Percentiles rank a stretch among this genome's conserved stretches.
These are phyloP conservation scores for Elysia chlorotica DNA, from an alignment of 1,140 invertebrate species.

Conservation along the genomic window DNA sequence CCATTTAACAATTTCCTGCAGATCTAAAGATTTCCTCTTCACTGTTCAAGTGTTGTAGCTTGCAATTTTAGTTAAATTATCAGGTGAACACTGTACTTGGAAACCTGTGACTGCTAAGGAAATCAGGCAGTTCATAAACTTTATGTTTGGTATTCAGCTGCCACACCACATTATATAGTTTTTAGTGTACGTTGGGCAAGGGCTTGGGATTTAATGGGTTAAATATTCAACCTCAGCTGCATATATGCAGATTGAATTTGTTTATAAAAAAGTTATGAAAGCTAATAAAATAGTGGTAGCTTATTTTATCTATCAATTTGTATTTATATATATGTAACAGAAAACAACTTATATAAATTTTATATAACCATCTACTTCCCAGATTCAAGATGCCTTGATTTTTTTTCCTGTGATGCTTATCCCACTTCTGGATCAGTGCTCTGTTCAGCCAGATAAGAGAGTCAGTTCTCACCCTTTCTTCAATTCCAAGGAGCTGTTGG, in stretches of 20 bases:
- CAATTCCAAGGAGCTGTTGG: slow-evolving; percentile 1
- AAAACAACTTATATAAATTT: background rate
- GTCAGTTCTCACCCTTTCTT: slow-evolving; percentile 67
- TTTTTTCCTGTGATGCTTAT: slow-evolving; percentile 82
- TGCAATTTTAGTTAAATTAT: background rate
- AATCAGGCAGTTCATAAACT: background rate
- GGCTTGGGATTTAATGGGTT: background rate
- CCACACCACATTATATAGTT: background rate
- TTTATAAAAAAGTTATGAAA: background rate
- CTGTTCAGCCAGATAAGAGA: slow-evolving; percentile 72
- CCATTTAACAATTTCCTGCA: too few species aligned
- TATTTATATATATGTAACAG: background rate
- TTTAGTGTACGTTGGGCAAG: background rate
- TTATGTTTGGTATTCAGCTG: background rate
- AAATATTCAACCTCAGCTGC: background rate
- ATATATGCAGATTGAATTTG: background rate
- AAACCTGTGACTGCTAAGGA: background rate
- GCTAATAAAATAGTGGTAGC: background rate
- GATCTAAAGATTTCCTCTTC: background rate
- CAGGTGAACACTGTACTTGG: too few species aligned
- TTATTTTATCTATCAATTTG: background rate
- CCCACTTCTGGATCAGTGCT: slow-evolving; percentile 78
- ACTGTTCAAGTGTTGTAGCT: background rate
- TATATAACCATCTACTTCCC: background rate
- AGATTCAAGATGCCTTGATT: slow-evolving; percentile 77